Evolutionary conservation across 2,797 vertebrate species (phyloP), one percentile per base, ranked within the genome.

Genomic region (Smutsia gigantea): DNA sequence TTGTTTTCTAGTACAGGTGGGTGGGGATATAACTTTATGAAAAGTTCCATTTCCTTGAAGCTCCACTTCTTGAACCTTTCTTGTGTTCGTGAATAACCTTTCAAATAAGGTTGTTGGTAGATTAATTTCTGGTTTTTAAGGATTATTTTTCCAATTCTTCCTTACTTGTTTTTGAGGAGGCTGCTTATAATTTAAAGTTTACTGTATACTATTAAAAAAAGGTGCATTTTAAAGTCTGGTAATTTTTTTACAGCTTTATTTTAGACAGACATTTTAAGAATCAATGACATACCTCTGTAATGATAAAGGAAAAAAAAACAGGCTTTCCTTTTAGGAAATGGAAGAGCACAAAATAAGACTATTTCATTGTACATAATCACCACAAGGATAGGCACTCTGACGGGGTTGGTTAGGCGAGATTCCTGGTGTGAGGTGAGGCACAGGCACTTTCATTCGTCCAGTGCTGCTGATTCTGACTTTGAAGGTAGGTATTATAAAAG

Each of bases 231-330:
- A 98, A 98, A 98, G 98, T 98, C 98, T 95, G 88, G 66, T 93
- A 96, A 97, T 97, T 97, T 98, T 46, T 96, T 97, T 90, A 98
- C 31, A 98, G 94, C 97, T 99, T 99, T 99, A 98, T 99, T 99
- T 98, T 88, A 93, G 98, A 98, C 94, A 93, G 97, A 98, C 98
- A 98, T 2, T 71, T 71, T 93, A 95, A 95, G 77, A 98, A 97
- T 92, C 94, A 97, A 94, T 85, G 97, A 98, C 98, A 98, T 90
- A 95, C 95, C 87, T n/a, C 90, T 97, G 93, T 96, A 95, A 81
- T 1, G 93, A 93, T 97, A 90, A 97, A 98, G 96, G 68, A 10
- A 93, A 95, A 96, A 79, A 91, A 97, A 98, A 77, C 66, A 96
- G 86, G 93, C 97, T 95, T 72, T 98, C 97, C 97, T 98, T 97